Percentiles rank a stretch among this genome's conserved stretches.
These are phyloP conservation scores for Zelostemma sp. DNA, from an alignment of 1,140 invertebrate species.

Conservation along the genomic window DNA sequence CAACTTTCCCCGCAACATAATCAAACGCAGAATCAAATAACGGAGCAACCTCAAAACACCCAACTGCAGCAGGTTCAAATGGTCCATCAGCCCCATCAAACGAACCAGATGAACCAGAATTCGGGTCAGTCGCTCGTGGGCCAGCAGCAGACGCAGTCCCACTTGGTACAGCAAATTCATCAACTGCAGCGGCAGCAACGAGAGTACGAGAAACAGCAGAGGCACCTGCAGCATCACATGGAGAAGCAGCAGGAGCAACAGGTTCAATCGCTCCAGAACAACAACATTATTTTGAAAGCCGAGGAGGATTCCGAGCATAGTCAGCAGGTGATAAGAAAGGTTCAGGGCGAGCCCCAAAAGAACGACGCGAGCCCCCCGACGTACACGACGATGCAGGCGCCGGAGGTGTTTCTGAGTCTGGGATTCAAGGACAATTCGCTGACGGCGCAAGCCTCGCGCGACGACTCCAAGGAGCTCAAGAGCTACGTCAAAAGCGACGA, in stretches of 20 bases:
- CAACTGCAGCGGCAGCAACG: constrained; percentile 63
- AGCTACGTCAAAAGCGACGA: constrained; percentile 61
- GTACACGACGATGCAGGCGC: constrained; percentile 63
- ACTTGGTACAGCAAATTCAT: constrained; percentile 62
- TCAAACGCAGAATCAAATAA: constrained; percentile 63
- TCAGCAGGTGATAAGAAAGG: constrained; percentile 59
- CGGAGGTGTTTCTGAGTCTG: constrained; percentile 65
- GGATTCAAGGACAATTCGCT: constrained; percentile 61
- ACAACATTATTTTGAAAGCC: constrained; percentile 62
- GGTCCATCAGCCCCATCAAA: constrained; percentile 65
- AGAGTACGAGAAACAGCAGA: constrained; percentile 64
- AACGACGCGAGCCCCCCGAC: constrained; percentile 51
- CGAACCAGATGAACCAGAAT: constrained; percentile 55
- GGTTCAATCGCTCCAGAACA: constrained; percentile 60
- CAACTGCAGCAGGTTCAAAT: constrained; percentile 69
- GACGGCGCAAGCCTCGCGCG: constrained; percentile 49
- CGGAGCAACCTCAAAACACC: constrained; percentile 51
- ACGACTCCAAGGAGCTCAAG: constrained; percentile 62
- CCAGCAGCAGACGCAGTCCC: constrained; percentile 51
- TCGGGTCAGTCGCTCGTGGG: constrained; percentile 43
- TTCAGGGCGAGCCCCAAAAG: constrained; percentile 56
- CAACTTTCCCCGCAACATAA: constrained; percentile 60
- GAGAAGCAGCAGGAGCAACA: constrained; percentile 59
- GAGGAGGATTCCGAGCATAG: constrained; percentile 54
- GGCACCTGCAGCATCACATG: constrained; percentile 61